Conservation (phyloP, 92 coral and sea anemone genomes). For the Isaurus tuberculatus region DNA sequence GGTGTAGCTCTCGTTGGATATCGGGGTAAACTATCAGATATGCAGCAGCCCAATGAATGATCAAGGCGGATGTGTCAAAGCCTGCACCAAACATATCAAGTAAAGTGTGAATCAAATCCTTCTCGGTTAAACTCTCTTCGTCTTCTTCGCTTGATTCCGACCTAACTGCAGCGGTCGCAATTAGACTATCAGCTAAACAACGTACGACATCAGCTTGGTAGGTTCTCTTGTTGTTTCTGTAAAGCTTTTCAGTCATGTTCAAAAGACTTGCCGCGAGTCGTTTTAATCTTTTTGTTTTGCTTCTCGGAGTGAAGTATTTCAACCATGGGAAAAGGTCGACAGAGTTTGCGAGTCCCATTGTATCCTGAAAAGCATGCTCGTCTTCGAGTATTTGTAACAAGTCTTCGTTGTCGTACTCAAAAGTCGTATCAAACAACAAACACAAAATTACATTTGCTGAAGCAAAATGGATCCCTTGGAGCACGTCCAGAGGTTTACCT, state of each 20-base stretch:
- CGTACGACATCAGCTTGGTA: neutral
- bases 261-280: neutral
- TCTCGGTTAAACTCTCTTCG: neutral
- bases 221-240: neutral
- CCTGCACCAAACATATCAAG: conserved; percentile 79
- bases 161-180: neutral
- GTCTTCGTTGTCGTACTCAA: conserved; percentile 15
- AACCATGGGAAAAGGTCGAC: conserved; percentile 31
- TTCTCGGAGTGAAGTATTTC: conserved; percentile 17
- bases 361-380: neutral
- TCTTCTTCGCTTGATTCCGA: neutral
- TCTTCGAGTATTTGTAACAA: neutral
- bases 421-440: neutral
- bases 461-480: neutral
- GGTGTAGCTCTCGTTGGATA: conserved; percentile 67
- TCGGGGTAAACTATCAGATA: conserved; percentile 67
- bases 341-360: conserved; percentile 1
- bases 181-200: conserved; percentile 24
- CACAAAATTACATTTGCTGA: conserved; percentile 26
- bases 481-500: conserved; percentile 13
- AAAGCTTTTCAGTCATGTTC: conserved; percentile 10
- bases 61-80: conserved; percentile 67
- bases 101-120: conserved; percentile 48
- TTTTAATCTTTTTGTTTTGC: neutral
- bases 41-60: conserved; percentile 73